Evolutionary conservation across 2,113 vertebrate genomes (phyloP).

Genomic region (Platichthys stellatus): DNA sequence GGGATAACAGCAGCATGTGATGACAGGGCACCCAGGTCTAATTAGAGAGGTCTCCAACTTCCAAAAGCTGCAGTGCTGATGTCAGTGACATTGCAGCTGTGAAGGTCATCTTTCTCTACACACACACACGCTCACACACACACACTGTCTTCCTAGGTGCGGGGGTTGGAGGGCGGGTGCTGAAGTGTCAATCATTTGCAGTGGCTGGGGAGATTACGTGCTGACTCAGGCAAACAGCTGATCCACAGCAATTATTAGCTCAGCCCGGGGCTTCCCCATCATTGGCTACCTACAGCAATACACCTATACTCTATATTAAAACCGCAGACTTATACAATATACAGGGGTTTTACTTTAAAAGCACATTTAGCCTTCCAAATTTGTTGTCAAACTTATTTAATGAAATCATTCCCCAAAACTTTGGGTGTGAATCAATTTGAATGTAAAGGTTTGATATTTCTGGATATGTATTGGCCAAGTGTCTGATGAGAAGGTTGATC

Average conservation of each 20-base stretch:
- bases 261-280: slow-evolving; percentile 50
- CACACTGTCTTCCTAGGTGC: slow-evolving; percentile 12
- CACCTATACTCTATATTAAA: slow-evolving; percentile 40
- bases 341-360: background rate
- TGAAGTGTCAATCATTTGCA: slow-evolving; percentile 42
- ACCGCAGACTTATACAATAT: background rate
- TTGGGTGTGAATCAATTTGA: no score
- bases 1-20: slow-evolving; percentile 70
- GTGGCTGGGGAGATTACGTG: slow-evolving; percentile 62
- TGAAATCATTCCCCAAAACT: no score
- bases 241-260: slow-evolving; percentile 61
- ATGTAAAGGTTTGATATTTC: background rate
- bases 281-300: slow-evolving; percentile 1
- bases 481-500: background rate
- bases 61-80: slow-evolving; percentile 61
- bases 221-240: slow-evolving; percentile 73
- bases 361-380: background rate
- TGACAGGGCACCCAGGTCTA: slow-evolving; percentile 75
- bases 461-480: background rate
- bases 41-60: slow-evolving; percentile 70
- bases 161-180: slow-evolving; percentile 4
- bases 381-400: background rate
- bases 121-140: slow-evolving; percentile 40
- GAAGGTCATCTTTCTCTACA: slow-evolving; percentile 42
- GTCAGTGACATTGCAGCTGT: slow-evolving; percentile 76